Conservation (phyloP, 92 coral and sea anemone genomes). For the Parazoanthus darwini region DNA sequence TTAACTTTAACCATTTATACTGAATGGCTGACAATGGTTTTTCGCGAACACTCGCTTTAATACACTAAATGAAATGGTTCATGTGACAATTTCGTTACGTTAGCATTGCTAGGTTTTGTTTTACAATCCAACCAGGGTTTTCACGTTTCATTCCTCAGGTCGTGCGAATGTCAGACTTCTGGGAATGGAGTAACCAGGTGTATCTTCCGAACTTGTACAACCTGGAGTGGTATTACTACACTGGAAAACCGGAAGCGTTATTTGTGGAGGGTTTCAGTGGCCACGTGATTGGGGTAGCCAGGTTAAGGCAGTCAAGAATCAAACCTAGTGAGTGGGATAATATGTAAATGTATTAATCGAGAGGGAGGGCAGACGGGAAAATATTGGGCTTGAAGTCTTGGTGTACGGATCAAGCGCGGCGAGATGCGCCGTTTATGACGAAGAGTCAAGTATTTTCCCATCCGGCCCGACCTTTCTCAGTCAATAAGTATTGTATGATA, state of each 20-base stretch:
- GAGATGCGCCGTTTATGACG: too few relatives aligned
- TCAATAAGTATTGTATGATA: too few relatives aligned
- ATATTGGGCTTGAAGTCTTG: too few relatives aligned
- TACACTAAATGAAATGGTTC: too few relatives aligned
- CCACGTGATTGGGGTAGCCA: conserved; percentile 76
- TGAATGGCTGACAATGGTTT: neutral
- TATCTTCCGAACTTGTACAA: conserved; percentile 79
- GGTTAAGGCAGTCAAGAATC: conserved; percentile 77
- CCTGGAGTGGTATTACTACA: conserved; percentile 74
- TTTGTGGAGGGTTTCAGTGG: conserved; percentile 82
- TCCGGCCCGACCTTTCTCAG: too few relatives aligned
- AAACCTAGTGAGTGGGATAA: conserved; percentile 55
- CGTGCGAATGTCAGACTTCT: conserved; percentile 65
- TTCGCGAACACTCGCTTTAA: neutral
- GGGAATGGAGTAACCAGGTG: conserved; percentile 81
- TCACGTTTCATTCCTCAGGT: conserved; percentile 31
- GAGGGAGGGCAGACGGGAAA: too few relatives aligned
- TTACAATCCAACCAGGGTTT: neutral
- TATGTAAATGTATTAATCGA: too few relatives aligned
- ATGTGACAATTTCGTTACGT: neutral
- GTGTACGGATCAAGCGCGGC: too few relatives aligned
- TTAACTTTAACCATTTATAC: too few relatives aligned
- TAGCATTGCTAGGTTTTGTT: neutral
- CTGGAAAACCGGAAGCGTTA: conserved; percentile 60
- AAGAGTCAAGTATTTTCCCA: too few relatives aligned